Percentiles rank a stretch among this genome's conserved stretches.
These are phyloP conservation scores for Lacanobia wlatinum DNA, from an alignment of 2,888 invertebrate genomes.

Conservation along the genomic window DNA sequence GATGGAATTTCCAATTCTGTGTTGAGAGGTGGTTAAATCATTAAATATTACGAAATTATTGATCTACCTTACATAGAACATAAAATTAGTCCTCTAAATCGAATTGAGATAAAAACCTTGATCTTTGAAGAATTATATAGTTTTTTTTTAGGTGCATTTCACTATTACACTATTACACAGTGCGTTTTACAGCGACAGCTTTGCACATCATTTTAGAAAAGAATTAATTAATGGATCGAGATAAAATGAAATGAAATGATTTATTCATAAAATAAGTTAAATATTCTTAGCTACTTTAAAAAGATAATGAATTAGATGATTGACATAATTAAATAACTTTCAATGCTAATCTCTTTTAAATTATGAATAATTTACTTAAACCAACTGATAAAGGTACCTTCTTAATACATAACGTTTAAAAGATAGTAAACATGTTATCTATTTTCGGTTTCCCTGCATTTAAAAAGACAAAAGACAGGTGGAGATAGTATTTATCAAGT, in stretches of 20 bases:
- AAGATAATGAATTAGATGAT: not conserved
- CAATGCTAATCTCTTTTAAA: not conserved
- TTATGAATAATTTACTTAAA: slow-evolving; percentile 4
- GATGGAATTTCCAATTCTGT: slow-evolving; percentile 4
- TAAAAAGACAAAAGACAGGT: slow-evolving; percentile 15
- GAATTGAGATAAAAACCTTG: not conserved
- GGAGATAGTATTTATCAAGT: not conserved
- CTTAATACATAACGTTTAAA: not conserved
- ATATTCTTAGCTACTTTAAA: not conserved
- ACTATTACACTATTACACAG: no score
- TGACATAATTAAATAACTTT: not conserved
- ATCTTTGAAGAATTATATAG: not conserved
- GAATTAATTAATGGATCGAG: not conserved
- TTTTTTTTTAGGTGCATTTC: no score
- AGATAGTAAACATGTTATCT: not conserved
- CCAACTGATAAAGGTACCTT: slow-evolving; percentile 1
- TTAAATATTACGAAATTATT: slow-evolving; percentile 3
- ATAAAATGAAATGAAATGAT: not conserved
- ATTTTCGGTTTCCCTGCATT: not conserved
- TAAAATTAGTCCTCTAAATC: no score
- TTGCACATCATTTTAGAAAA: no score
- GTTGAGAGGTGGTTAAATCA: not conserved
- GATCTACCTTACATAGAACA: not conserved
- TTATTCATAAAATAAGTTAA: no score
- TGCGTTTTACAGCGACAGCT: no score